These are phyloP conservation scores for Halocynthia aurantium DNA, from an alignment of 23 tunicate species.

Conservation along the genomic window DNA sequence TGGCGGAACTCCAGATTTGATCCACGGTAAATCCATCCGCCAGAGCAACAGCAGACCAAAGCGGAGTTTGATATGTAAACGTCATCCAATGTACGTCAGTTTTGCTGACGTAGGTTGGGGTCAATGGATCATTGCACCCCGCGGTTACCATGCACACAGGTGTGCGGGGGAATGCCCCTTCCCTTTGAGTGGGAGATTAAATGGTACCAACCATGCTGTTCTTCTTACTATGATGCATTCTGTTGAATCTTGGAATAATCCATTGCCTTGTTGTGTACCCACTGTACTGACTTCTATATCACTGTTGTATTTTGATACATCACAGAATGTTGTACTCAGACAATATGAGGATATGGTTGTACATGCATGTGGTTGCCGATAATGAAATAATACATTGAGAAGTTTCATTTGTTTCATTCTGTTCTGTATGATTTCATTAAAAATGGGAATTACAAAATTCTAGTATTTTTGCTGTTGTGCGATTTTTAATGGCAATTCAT, in stretches of 20 bases:
- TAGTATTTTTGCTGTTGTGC: too few species aligned
- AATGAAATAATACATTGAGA: neutral
- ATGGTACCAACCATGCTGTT: slow-evolving; percentile 76
- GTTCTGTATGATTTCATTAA: too few species aligned
- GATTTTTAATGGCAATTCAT: too few species aligned
- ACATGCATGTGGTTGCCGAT: slow-evolving; percentile 68
- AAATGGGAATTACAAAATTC: too few species aligned
- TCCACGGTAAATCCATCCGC: slow-evolving; percentile 2
- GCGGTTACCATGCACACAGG: slow-evolving; percentile 53
- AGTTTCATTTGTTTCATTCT: too few species aligned
- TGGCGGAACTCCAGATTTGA: neutral
- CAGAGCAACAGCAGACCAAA: neutral
- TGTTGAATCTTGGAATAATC: slow-evolving; percentile 34
- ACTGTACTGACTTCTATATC: slow-evolving; percentile 42
- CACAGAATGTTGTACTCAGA: slow-evolving; percentile 56
- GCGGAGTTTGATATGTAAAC: slow-evolving; percentile 48
- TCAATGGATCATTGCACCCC: slow-evolving; percentile 83
- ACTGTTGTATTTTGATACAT: slow-evolving; percentile 57
- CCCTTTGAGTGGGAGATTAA: slow-evolving; percentile 47
- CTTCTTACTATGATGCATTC: slow-evolving; percentile 68
- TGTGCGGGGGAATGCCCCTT: slow-evolving; percentile 86
- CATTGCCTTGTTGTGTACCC: slow-evolving; percentile 73
- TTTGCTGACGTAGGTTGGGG: slow-evolving; percentile 80
- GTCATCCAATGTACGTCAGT: slow-evolving; percentile 47
- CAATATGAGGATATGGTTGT: slow-evolving; percentile 78